Conservation (phyloP, 2,797 vertebrate species). For the Neostethus bicornis region DNA sequence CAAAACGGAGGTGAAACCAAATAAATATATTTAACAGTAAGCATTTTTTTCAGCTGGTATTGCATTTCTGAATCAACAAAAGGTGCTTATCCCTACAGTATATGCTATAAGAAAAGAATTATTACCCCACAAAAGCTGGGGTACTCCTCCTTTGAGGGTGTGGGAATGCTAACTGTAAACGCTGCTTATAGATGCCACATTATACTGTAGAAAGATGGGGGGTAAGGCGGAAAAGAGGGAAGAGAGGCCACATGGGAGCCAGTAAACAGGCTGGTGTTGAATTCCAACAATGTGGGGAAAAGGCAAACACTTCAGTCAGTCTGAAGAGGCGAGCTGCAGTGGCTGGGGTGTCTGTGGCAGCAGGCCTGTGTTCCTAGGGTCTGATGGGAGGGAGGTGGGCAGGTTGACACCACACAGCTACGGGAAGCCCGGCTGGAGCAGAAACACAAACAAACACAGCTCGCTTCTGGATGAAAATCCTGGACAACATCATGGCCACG, state of each 20-base stretch:
- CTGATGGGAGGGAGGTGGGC: slow-evolving; percentile 63
- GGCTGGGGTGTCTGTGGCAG: slow-evolving; percentile 62
- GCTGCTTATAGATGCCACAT: slow-evolving; percentile 14
- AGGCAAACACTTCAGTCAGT: slow-evolving; percentile 70
- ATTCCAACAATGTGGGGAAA: slow-evolving; percentile 80
- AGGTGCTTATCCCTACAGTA: no score
- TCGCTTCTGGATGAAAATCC: slow-evolving; percentile 43
- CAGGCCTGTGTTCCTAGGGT: slow-evolving; percentile 45
- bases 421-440: slow-evolving; percentile 62
- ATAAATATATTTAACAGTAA: no score
- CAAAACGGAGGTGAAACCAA: no score
- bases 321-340: slow-evolving; percentile 67
- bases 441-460: slow-evolving; percentile 73
- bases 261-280: slow-evolving; percentile 77
- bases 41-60: no score
- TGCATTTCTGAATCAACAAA: no score
- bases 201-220: slow-evolving; percentile 1
- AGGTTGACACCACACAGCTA: slow-evolving; percentile 62
- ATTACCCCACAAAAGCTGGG: no score
- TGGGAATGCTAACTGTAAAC: slow-evolving; percentile 4
- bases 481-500: slow-evolving; percentile 58
- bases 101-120: no score
- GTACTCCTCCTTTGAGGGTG: no score
- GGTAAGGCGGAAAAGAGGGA: neutral
- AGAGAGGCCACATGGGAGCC: slow-evolving; percentile 65